Evolutionary conservation across 2,797 vertebrate genomes (phyloP).

Genomic region (Pipistrellus kuhlii): DNA sequence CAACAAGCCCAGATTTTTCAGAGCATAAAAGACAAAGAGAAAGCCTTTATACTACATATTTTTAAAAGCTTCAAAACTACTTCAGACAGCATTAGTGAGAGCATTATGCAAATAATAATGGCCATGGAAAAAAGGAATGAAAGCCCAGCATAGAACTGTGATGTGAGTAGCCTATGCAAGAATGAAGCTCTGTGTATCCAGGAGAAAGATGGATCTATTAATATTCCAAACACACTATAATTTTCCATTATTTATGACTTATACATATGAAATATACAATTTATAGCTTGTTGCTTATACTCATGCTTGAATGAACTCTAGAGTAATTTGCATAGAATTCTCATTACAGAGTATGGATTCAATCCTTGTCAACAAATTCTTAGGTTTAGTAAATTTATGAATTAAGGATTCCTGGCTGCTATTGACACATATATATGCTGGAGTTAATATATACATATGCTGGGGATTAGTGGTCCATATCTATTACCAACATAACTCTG

Average conservation of each 20-base stretch:
- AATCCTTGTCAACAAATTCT: constrained; percentile 44
- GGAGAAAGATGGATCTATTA: neutral
- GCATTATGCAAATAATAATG: neutral
- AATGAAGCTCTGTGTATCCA: neutral
- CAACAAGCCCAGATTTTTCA: neutral
- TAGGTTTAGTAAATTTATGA: neutral
- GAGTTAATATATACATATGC: neutral
- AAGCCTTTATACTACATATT: neutral
- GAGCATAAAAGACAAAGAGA: neutral
- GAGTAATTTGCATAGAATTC: constrained; percentile 42
- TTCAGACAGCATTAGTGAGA: neutral
- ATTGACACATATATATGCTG: neutral
- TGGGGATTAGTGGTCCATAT: neutral
- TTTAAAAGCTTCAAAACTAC: neutral
- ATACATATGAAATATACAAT: neutral
- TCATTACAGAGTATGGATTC: constrained; percentile 5
- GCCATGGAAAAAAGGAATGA: neutral
- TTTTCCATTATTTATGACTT: constrained; percentile 49
- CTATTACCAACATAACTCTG: neutral
- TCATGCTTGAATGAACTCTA: constrained; percentile 12
- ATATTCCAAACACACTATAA: constrained; percentile 44
- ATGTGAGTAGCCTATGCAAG: neutral
- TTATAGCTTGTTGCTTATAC: constrained; percentile 48
- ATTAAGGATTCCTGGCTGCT: neutral
- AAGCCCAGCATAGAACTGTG: neutral